A percentile compares a stretch with the other conserved stretches of the same genome.
Conservation (phyloP, 2,797 vertebrate genomes). For the Dryobates pubescens region DNA sequence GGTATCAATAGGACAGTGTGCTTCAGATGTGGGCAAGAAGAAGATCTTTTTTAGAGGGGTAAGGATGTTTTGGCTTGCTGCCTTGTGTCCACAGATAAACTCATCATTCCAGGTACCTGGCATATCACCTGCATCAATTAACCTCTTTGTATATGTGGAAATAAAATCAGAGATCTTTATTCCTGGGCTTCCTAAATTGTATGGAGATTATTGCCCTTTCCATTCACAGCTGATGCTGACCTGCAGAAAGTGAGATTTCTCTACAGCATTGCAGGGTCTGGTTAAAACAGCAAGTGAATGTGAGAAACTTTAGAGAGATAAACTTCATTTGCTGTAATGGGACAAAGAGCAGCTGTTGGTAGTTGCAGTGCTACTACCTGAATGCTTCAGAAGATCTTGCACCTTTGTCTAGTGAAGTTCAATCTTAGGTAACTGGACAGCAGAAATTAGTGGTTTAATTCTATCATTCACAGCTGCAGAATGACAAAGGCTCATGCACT, state of each 20-base stretch:
- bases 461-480: not conserved
- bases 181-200: not conserved
- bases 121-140: not conserved
- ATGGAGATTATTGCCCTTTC: not conserved
- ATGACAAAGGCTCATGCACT: not conserved
- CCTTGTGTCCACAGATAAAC: not conserved
- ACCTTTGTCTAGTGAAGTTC: not conserved
- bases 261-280: not conserved
- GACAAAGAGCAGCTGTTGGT: not conserved
- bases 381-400: not conserved
- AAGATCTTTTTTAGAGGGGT: not conserved
- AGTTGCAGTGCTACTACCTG: not conserved
- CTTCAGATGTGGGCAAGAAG: not conserved
- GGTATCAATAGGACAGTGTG: not conserved
- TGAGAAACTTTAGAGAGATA: not conserved
- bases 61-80: not conserved
- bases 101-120: not conserved
- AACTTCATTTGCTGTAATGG: not conserved
- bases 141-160: not conserved
- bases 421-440: not conserved
- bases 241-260: not conserved
- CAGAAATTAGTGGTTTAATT: not conserved
- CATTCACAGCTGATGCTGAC: not conserved
- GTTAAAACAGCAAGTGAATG: not conserved
- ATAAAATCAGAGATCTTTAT: not conserved